Base-by-base conservation (phyloP, 35 echinoderm and acorn worm species). In the Ophiothrix spiculata region DNA sequence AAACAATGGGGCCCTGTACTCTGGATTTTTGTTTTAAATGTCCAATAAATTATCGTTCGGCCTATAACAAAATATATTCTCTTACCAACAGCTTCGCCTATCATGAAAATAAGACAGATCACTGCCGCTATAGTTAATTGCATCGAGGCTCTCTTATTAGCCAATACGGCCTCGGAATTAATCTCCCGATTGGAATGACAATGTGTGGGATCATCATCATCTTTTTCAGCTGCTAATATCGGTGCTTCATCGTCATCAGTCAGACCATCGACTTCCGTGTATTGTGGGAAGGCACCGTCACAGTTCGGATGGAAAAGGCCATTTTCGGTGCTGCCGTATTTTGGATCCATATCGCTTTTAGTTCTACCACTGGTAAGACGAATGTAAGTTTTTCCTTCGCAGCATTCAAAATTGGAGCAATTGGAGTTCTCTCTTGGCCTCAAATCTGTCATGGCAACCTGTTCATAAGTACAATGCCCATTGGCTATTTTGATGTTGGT, bases 81-180 rank as follows among this genome's bases (percentile, higher is more conserved):
- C 77, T 80, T 88, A 88, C 86, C 86, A 69, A 88, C 77, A 80
- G 81, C 33, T 40, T 88, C 86, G 25, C 76, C 86, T 63, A 88
- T 80, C 86, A 88, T 88, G 32, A 88, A 88, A 33, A 88, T 23
- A 31, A 88, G 46, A 28, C 86, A 80, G 17, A 88, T 56, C 33
- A 23, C 77, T 21, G 75, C 41, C 37, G 86, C 86, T 46, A 88
- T 64, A 11, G 78, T 56, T 12, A 88, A 36, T 31, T 88, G 87
- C 21, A 33, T 79, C 49, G 81, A 56, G 21, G 87, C 87, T 37
- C 87, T 15, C 31, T 16, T 73, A 38, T 89, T 89, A 0, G 79
- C 35, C 34, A 56, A 33, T 54, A 56, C 36, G 13, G 31, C 63
- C 15, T 63, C 81, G 4, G 45, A 25, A 19, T 41, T 37, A 11